phyloP scores from a whole-genome alignment of 2,113 vertebrate genomes.

The Rhipidura dahli region DNA sequence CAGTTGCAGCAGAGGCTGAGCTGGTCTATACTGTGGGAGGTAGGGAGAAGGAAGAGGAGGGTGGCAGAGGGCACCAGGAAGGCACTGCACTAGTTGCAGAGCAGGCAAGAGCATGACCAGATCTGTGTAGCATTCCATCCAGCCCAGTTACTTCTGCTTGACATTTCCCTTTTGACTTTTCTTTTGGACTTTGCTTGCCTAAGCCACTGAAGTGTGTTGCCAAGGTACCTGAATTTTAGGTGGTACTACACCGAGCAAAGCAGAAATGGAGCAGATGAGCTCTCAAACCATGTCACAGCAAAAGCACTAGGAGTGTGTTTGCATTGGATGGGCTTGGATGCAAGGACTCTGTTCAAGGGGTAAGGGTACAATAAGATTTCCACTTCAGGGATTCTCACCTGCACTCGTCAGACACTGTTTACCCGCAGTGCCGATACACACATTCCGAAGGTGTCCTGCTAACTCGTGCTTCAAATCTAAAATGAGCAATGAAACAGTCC shows the following conservation, averaged over 20 bases:
- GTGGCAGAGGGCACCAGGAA: background rate
- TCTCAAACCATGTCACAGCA: background rate
- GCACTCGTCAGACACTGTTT: rapidly evolving
- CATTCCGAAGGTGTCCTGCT: background rate
- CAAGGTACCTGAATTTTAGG: background rate
- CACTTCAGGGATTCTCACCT: background rate
- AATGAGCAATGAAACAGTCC: background rate
- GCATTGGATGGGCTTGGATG: background rate
- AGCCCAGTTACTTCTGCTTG: background rate
- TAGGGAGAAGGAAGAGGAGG: too few relatives aligned
- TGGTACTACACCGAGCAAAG: background rate
- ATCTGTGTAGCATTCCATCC: background rate
- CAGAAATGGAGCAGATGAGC: background rate
- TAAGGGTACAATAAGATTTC: background rate
- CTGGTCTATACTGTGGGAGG: rapidly evolving
- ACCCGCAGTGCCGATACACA: background rate
- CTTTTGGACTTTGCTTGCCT: background rate
- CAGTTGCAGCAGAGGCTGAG: background rate
- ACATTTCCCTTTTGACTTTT: background rate
- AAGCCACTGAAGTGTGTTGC: background rate
- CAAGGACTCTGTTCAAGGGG: background rate
- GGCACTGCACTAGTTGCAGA: background rate
- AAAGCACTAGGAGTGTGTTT: background rate
- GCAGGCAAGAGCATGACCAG: background rate
- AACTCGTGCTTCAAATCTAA: background rate